Conservation (phyloP, 1,140 invertebrate genomes). For the Papilio machaon region DNA sequence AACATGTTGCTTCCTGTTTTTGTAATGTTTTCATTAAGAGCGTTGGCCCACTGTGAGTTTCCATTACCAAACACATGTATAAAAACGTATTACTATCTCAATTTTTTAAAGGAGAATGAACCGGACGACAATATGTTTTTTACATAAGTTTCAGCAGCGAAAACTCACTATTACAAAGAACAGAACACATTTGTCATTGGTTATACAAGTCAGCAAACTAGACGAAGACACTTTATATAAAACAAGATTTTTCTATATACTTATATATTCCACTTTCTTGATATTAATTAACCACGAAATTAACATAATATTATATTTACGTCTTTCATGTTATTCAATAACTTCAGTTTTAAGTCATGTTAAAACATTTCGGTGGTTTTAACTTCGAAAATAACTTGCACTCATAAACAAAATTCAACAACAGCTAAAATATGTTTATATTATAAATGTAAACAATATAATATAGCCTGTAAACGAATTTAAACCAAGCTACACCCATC, state of each 20-base stretch:
- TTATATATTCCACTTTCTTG: too few species aligned
- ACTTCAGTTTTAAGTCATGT: background rate
- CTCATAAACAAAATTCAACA: background rate
- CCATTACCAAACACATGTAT: background rate
- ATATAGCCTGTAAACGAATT: slow-evolving; percentile 2
- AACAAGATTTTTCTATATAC: too few species aligned
- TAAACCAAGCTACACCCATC: background rate
- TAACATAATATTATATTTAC: too few species aligned
- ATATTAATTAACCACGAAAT: too few species aligned
- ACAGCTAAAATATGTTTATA: background rate
- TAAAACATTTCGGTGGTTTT: background rate
- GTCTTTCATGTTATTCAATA: background rate
- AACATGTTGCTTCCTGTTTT: slow-evolving; percentile 25
- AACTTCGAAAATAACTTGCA: background rate
- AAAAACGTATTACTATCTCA: background rate
- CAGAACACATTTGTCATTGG: too few species aligned
- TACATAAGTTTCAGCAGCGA: too few species aligned
- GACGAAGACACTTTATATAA: too few species aligned
- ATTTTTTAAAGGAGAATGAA: background rate
- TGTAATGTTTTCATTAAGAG: background rate
- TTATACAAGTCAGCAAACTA: too few species aligned
- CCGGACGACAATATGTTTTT: too few species aligned
- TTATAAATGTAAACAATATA: background rate
- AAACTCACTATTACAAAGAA: too few species aligned
- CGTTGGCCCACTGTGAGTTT: background rate